Evolutionary conservation across 1,140 invertebrate species (phyloP), one percentile per base, ranked within the genome.

Genomic region (Galendromus occidentalis): DNA sequence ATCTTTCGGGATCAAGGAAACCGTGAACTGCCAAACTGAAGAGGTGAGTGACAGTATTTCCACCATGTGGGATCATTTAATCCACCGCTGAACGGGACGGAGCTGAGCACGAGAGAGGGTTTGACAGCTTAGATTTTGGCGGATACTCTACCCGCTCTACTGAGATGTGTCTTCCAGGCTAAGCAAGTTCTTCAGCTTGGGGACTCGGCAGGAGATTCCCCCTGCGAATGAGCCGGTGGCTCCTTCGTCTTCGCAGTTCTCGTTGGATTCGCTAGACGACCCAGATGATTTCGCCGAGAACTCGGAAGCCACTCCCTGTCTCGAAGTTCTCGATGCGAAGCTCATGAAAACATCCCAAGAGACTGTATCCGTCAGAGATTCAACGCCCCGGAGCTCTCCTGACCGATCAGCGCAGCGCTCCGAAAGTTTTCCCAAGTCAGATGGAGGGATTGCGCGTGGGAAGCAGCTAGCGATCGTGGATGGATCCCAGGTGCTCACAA

Each of bases 181-280:
- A 59, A 59, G 51, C 51, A 59, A 59, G 51, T 22, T 59, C 25
- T 59, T 59, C 51, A 59, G 33, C 14, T 25, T 59, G 51, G 51
- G 51, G 25, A 33, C 17, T 25, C 25, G 51, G 17, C 51, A 59
- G 20, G 51, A 59, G 22, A 14, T 22, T 6, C 51, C 51, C 33
- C 25, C 51, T 18, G n/a, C 14, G 2, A 25, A 17, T 4, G 14
- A 25, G 4, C 51, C 14, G 14, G 22, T 25, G 14, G 51, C 51
- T 18, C 14, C 51, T 2, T 2, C 33, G 51, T 17, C 17, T 12
- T 59, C 51, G 51, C 51, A 59, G 51, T 59, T 29, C 9, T 59
- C 51, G 2, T 25, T 59, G 51, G 51, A 59, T 25, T 59, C 51
- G 9, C 9, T 59, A 9, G 51, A 59, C 9, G 51, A 25, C 1